A percentile compares a stretch with the other conserved stretches of the same genome.
phyloP scores from a whole-genome alignment of 2,888 invertebrate species.

The Macrosiphum euphorbiae region DNA sequence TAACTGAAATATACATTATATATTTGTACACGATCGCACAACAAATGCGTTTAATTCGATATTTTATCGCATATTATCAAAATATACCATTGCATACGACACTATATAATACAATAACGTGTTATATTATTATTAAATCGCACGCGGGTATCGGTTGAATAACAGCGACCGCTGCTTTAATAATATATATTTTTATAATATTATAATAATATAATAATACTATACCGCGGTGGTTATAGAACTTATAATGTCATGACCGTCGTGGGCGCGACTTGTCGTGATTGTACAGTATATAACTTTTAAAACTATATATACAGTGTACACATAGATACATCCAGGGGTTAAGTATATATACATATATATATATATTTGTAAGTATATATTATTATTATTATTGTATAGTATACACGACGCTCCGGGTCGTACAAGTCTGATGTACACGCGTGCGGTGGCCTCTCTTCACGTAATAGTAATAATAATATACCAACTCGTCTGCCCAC shows the following conservation, averaged over 20 bases:
- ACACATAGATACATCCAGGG: not conserved
- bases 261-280: not conserved
- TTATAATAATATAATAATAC: not conserved
- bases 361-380: not conserved
- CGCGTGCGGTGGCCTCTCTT: not conserved
- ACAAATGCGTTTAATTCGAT: not conserved
- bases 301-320: not conserved
- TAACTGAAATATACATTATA: not conserved
- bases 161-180: not conserved
- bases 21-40: not conserved
- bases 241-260: constrained; percentile 6
- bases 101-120: not conserved
- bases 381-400: not conserved
- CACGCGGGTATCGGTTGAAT: not conserved
- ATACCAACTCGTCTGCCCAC: not conserved
- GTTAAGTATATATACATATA: no score
- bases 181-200: not conserved
- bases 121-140: not conserved
- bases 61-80: not conserved
- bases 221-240: not conserved
- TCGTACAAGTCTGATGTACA: not conserved
- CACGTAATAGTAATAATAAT: not conserved
- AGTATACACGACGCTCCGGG: not conserved
- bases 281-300: not conserved
- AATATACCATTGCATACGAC: not conserved